Evolutionary conservation across 2,888 invertebrate species (phyloP).

Genomic region (Melanargia galathea): DNA sequence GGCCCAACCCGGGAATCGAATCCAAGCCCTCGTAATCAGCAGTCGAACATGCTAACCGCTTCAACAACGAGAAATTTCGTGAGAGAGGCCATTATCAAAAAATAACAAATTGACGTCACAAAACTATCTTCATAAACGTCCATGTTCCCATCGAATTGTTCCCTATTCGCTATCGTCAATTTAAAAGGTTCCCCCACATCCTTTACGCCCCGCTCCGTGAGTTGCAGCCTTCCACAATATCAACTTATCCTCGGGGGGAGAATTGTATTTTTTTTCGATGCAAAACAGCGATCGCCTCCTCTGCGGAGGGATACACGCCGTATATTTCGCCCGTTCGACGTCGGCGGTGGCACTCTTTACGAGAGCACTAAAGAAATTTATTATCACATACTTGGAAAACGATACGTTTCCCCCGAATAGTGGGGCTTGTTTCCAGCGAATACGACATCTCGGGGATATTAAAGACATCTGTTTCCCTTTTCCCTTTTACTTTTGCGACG

Average conservation of each 20-base stretch:
- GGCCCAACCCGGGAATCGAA: no score
- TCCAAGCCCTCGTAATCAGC: no score
- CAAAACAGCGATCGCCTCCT: conserved; percentile 64
- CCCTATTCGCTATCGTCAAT: conserved; percentile 20
- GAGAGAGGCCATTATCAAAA: no score
- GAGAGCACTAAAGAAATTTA: conserved; percentile 66
- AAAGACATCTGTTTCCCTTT: conserved; percentile 42
- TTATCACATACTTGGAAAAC: conserved; percentile 61
- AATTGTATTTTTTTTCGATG: conserved; percentile 68
- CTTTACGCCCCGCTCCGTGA: conserved; percentile 55
- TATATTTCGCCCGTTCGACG: conserved; percentile 39
- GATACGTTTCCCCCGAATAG: conserved; percentile 57
- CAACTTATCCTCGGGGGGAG: conserved; percentile 64
- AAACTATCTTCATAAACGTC: conserved; percentile 3
- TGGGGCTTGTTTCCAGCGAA: conserved; percentile 44
- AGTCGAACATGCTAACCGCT: no score
- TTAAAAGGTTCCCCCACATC: conserved; percentile 26
- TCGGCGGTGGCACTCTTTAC: conserved; percentile 54
- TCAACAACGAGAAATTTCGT: no score
- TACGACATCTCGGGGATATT: conserved; percentile 44
- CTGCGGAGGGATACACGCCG: conserved; percentile 41
- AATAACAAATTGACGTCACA: neutral
- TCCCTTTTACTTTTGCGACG: conserved; percentile 31
- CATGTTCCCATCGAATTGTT: neutral
- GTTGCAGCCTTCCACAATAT: conserved; percentile 69